Base-by-base conservation (phyloP, 2,888 invertebrate species). In the Keiferia lycopersicella region DNA sequence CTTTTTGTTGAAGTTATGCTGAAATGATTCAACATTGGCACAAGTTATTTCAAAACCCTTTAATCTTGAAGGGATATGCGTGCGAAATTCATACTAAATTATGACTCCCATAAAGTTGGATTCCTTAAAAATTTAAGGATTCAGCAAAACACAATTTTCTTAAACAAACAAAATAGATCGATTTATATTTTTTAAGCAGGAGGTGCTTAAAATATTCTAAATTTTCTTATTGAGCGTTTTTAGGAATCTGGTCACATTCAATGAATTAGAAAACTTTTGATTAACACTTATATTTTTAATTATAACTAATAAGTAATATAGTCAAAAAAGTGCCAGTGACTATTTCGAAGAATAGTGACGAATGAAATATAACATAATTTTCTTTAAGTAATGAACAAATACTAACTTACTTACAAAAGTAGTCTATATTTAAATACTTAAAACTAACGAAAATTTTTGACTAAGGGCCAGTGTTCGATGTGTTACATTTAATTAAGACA, bases 381-480 rank as follows among this genome's bases (percentile, higher is more conserved):
- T 34, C 14, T 56, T 65, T 66, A 70, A 70, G 67, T 72, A 71
- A 69, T 66, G 65, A 68, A 65, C 63, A 51, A 67, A 67, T 69
- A 65, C 68, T 66, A 69, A 67, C 70, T 77, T 75, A 77, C 65
- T 73, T 75, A 69, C 69, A 61, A 73, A 73, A 66, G 63, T 65
- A 67, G 61, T 65, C 67, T 66, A 67, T 61, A 64, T 66, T 88
- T 87, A 88, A 89, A 88, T 87, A 87, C 87, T 88, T 88, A 88
- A 77, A 73, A 71, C 86, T 88, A 89, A 88, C 83, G 76, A 87
- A 87, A 86, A 77, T 77, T 77, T 82, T 87, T 88, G 88, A 90
- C 88, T 89, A 88, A 75, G 80, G 82, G 85, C 86, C 87, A 83
- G 85, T 85, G 84, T 88, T 90, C 86, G 86, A 88, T 88, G 86